Base-by-base conservation (phyloP, 2,113 vertebrate genomes). In the Tor tambroides region DNA sequence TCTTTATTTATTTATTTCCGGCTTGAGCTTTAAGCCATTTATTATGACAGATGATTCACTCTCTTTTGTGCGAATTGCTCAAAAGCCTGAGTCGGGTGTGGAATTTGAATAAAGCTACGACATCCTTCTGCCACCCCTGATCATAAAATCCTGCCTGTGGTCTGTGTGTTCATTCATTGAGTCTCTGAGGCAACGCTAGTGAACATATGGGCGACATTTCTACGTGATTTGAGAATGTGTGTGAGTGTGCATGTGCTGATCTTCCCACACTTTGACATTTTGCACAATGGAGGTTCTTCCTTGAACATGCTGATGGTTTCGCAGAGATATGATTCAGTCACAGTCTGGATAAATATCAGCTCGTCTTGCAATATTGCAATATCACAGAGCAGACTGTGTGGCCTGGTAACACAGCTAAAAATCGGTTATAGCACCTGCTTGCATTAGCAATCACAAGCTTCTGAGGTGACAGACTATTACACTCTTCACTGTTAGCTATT, bases 181-280 rank as follows among this genome's bases (percentile, higher is more conserved):
- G 56, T 30, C 28, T 46, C 67, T 35, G 30, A 80, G 69, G 41
- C 75, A 85, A 69, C 21, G 9, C 83, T 54, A 38, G 14, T 35
- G 17, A 88, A 79, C 63, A 79, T 80, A 87, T 32, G 12, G 41
- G 38, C 19, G 26, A 51, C 85, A 65, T 82, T 77, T 82, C 80
- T 84, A 35, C 83, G 59, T 82, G 84, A 17, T 88, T 85, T 28
- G 56, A 54, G 38, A 79, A 80, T 51, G 23, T 89, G 56, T 49
- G 35, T 84, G 54, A 67, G 83, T 79, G 46, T 87, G 67, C 75
- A 84, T 69, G 54, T 84, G 83, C 84, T 86, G 84, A 78, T 88
- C 79, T 78, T 87, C 87, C 83, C 54, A 85, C 82, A 87, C 87
- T 84, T 88, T 87, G 85, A 87, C 89, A 90, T 89, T 89, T 90